Conservation (phyloP, 2,888 invertebrate species). For the Agonopterix subpropinquella region DNA sequence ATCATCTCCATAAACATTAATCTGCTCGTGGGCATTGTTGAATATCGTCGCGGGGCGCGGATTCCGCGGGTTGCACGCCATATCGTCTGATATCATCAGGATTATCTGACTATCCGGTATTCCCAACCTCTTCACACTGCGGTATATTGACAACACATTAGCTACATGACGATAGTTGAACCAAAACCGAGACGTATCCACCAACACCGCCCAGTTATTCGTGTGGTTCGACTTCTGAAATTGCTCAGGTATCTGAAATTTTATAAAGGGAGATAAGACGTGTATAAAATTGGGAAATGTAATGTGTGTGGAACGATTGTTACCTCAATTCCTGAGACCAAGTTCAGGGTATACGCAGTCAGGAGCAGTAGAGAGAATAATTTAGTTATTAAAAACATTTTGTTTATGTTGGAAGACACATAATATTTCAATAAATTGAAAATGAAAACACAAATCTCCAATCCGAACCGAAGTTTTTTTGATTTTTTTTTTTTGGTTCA, state of each 20-base stretch:
- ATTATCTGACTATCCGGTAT: slow-evolving; percentile 99
- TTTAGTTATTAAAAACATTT: slow-evolving; percentile 3
- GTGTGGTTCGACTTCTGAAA: slow-evolving; percentile 86
- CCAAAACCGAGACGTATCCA: slow-evolving; percentile 99
- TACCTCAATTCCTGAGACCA: slow-evolving; percentile 9
- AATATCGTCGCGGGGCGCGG: slow-evolving; percentile 98
- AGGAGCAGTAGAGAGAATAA: background rate
- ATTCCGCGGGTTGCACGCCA: slow-evolving; percentile 99
- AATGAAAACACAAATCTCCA: background rate
- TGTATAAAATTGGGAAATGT: background rate
- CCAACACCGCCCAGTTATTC: slow-evolving; percentile 99
- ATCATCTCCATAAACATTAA: slow-evolving; percentile 99
- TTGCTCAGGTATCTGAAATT: slow-evolving; percentile 63
- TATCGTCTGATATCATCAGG: slow-evolving; percentile 99
- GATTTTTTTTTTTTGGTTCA: too few relatives aligned
- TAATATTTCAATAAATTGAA: background rate
- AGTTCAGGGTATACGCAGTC: background rate
- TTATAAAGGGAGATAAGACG: background rate
- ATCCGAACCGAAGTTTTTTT: background rate
- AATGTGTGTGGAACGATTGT: background rate
- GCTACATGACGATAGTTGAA: slow-evolving; percentile 99
- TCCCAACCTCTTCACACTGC: slow-evolving; percentile 98
- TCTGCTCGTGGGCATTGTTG: slow-evolving; percentile 98
- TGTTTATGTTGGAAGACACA: background rate
- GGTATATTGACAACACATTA: slow-evolving; percentile 97